These are phyloP conservation scores for Nesospiza acunhae DNA, from an alignment of 2,113 vertebrate genomes.

Conservation along the genomic window DNA sequence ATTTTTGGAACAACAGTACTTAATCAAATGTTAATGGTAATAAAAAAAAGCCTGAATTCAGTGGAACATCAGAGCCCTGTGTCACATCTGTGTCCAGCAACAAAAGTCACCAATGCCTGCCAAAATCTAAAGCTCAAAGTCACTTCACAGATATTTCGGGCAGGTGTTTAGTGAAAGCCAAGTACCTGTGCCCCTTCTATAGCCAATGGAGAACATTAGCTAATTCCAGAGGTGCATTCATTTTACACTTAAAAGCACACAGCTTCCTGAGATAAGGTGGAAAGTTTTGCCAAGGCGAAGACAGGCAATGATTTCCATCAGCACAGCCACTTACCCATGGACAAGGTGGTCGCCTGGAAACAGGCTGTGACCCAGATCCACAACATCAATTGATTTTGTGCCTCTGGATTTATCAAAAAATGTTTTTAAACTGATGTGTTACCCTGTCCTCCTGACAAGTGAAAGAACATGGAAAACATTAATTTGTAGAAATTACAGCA, in stretches of 20 bases:
- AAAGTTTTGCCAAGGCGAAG: background rate
- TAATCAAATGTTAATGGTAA: background rate
- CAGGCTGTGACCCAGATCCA: background rate
- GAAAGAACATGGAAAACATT: background rate
- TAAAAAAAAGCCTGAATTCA: background rate
- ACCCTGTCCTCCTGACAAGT: background rate
- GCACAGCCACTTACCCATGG: background rate
- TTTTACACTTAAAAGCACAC: background rate
- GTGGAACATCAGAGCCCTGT: background rate
- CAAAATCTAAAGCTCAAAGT: background rate
- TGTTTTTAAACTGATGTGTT: background rate
- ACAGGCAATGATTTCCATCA: fast-evolving
- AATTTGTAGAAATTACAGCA: background rate
- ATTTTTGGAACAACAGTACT: background rate
- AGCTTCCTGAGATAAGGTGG: background rate
- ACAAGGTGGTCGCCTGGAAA: background rate
- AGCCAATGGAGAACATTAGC: background rate
- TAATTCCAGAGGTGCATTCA: background rate
- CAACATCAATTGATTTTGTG: background rate
- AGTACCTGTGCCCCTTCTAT: background rate
- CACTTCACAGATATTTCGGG: background rate
- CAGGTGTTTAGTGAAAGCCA: background rate
- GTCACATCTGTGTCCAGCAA: background rate
- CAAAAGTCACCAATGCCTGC: background rate
- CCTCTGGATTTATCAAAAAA: background rate